A percentile compares a stretch with the other conserved stretches of the same genome.
These are phyloP conservation scores for Sebastes alutus DNA, from an alignment of 2,797 vertebrate species.

Conservation along the genomic window DNA sequence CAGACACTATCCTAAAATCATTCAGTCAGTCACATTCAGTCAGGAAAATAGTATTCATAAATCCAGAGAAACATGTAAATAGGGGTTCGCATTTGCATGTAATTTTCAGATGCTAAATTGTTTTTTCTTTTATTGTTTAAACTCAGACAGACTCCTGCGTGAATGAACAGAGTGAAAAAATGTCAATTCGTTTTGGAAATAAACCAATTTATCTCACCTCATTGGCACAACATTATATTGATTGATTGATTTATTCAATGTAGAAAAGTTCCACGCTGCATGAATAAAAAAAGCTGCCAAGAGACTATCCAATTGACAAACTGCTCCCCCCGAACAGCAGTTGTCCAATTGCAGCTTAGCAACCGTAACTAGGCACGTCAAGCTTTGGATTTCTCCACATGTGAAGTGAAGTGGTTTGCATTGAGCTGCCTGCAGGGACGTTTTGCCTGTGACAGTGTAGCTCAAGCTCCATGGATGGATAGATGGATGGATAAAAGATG, in stretches of 20 bases:
- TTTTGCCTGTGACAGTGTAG: not conserved
- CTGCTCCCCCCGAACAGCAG: not conserved
- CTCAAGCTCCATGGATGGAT: not conserved
- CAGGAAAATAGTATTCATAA: constrained; percentile 7
- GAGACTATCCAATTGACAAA: not conserved
- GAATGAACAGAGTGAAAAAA: not conserved
- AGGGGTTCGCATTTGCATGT: not conserved
- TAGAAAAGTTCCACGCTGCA: not conserved
- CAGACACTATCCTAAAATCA: constrained; percentile 10
- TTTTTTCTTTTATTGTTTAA: not conserved
- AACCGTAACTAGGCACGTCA: not conserved
- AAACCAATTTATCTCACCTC: not conserved
- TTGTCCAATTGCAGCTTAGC: constrained; percentile 12
- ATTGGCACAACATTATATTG: not conserved
- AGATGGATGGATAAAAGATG: no score
- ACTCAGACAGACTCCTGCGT: not conserved
- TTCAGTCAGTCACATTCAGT: constrained; percentile 27
- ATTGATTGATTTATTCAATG: constrained; percentile 1
- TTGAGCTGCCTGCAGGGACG: not conserved
- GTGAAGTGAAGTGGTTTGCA: not conserved
- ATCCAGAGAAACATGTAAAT: constrained; percentile 14
- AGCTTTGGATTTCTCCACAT: not conserved
- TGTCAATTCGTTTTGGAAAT: not conserved
- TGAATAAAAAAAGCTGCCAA: not conserved
- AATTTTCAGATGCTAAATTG: constrained; percentile 2